Base-by-base conservation (phyloP, 2,113 vertebrate species). In the Nothoprocta pentlandii region DNA sequence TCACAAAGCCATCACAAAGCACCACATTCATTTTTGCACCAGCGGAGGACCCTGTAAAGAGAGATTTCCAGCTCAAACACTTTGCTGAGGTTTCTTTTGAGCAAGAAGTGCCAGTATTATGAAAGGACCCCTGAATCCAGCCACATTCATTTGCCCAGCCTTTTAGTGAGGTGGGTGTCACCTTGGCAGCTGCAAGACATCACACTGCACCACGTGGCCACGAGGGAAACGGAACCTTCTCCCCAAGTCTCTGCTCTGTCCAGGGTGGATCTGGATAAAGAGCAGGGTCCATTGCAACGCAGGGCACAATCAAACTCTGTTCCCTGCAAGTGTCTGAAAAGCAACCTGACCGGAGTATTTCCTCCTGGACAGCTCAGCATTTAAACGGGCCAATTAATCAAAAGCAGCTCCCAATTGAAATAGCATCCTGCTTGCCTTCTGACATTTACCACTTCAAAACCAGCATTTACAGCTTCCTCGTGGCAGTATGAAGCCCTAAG, bases 401-500 rank as follows among this genome's bases (percentile, higher is more conserved):
- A 69, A 80, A 91, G 80, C 89, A 93, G 70, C 82, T 94, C 87
- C 54, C 77, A 89, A 41, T 7, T 82, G 66, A 94, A 97, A 86
- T 73, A 59, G 67, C 54, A 87, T 80, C 87, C 76, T 84, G 68
- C 85, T 94, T 84, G 95, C 70, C 66, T 94, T 95, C 95, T 89
- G 94, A 97, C 94, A 95, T 94, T 88, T 96, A 82, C 83, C 85
- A 85, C 84, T 93, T 82, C 92, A 44, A 81, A 49, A 83, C 39
- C 76, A 91, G 89, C 95, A 81, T 95, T 97, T 94, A 97, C 30
- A 89, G 89, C 44, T 80, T 95, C 83, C 58, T 6, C 91, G 74
- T 58, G 95, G 78, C 51, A 85, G 63, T 62, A 87, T 12, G 79
- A 91, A 96, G 85, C 94, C 95, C 92, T 20, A 28, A 96, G 95